phyloP scores from a whole-genome alignment of 2,797 vertebrate genomes.

The Pseudotriccus pelzelni region DNA sequence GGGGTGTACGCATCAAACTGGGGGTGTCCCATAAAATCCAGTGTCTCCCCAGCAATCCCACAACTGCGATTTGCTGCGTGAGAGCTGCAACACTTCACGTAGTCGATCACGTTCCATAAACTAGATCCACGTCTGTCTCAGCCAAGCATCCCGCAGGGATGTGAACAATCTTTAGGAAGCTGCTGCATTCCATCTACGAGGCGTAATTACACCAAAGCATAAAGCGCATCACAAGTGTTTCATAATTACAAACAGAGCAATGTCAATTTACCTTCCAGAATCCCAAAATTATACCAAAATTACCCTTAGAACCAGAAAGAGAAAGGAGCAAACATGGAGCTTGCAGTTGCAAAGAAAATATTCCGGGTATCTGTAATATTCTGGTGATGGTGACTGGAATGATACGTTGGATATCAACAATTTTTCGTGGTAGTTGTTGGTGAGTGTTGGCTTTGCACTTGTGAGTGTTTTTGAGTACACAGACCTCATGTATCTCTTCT shows the following conservation, averaged over 20 bases:
- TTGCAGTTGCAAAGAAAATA: not conserved
- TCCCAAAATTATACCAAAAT: not conserved
- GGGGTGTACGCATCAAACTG: not conserved
- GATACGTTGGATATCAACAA: not conserved
- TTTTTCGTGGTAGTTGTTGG: not conserved
- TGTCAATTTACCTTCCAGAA: not conserved
- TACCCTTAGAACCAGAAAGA: not conserved
- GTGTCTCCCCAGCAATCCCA: not conserved
- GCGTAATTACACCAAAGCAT: not conserved
- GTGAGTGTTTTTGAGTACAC: not conserved
- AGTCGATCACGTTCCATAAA: constrained; percentile 32
- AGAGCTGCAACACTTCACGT: not conserved
- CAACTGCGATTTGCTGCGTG: not conserved
- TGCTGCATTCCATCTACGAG: not conserved
- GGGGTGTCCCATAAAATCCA: not conserved
- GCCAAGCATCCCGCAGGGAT: not conserved
- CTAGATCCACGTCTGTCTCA: not conserved
- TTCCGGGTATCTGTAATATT: not conserved
- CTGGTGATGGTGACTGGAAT: not conserved
- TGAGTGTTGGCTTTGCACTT: not conserved
- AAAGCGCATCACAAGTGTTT: not conserved
- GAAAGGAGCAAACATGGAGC: not conserved
- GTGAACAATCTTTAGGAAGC: not conserved
- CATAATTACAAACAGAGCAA: not conserved
- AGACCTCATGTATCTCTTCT: not conserved